Base-by-base conservation (phyloP, 2,888 invertebrate genomes). In the Andrena minutula region DNA sequence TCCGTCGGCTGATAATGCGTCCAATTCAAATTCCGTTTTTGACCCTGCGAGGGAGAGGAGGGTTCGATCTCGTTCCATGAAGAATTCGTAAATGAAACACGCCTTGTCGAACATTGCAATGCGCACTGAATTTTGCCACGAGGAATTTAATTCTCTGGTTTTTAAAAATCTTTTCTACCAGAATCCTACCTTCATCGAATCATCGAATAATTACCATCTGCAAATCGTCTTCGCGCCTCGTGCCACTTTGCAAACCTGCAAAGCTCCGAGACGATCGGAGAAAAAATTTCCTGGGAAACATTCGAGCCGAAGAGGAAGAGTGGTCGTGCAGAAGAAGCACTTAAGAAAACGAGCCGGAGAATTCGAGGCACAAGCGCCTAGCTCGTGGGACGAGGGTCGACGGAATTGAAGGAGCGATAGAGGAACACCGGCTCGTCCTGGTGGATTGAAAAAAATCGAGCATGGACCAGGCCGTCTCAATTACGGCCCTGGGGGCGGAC, bases 391-490 rank as follows among this genome's bases (percentile, higher is more conserved):
- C 10, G 32, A 56, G 23, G 5, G 32, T 3, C 32, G 56, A 10
- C n/a, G 41, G n/a, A 58, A 58, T 41, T 70, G 69, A 41, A 70
- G 58, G 28, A 23, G 41, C 41, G 41, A 16, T 41, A 16, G 53
- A 51, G 30, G 66, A 41, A 58, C 35, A 0, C 23, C 16, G 51
- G 32, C 16, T 41, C 16, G 12, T 41, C 2, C 6, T 20, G 35
- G 51, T 8, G 47, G 74, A 81, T 83, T 74, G 82, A 82, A 75
- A 84, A 68, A 66, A 82, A 85, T 77, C 66, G 66, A n/a, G 53
- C 26, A 47, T 32, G 61, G 23, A 32, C 56, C n/a, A n/a, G 41
- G n/a, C 28, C 41, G 79, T 86, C 85, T 89, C 86, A 84, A 88
- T 89, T 87, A 83, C 28, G 64, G 10, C 8, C 12, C 90, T 66